Evolutionary conservation across 2,888 invertebrate species (phyloP).

Genomic region (Beris chalybata): DNA sequence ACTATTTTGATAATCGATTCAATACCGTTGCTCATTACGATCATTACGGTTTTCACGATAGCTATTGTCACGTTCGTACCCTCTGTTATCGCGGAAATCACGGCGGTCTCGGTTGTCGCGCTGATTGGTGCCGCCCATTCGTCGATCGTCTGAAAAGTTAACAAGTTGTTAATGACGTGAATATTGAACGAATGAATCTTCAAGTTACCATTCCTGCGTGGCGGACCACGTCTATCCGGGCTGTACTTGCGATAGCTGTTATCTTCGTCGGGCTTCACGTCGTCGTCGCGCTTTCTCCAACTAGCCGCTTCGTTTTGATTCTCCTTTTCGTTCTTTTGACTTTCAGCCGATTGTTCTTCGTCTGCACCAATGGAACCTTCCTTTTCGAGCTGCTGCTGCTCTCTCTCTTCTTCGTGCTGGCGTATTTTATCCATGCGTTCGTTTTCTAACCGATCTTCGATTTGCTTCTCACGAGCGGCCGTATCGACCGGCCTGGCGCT

Average conservation of each 20-base stretch:
- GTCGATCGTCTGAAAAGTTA: constrained; percentile 34
- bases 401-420: constrained; percentile 43
- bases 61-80: constrained; percentile 45
- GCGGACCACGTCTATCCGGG: constrained; percentile 43
- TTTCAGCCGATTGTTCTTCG: constrained; percentile 34
- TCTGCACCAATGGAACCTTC: constrained; percentile 27
- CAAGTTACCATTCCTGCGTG: constrained; percentile 39
- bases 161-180: neutral
- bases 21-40: constrained; percentile 32
- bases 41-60: constrained; percentile 38
- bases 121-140: constrained; percentile 24
- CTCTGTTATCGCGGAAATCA: constrained; percentile 43
- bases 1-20: neutral
- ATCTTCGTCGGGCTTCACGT: constrained; percentile 38
- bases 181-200: neutral
- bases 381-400: constrained; percentile 29
- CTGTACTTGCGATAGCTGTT: constrained; percentile 45
- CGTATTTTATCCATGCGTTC: constrained; percentile 52
- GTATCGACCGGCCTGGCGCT: constrained; percentile 95
- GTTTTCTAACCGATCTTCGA: constrained; percentile 82
- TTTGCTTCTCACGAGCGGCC: constrained; percentile 83
- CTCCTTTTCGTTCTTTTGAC: constrained; percentile 45
- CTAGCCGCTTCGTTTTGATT: constrained; percentile 50
- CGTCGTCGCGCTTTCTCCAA: constrained; percentile 49
- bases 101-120: constrained; percentile 33